Percentiles rank a stretch among this genome's conserved stretches.
phyloP scores from a whole-genome alignment of 2,797 vertebrate genomes.

The Salarias fasciatus region DNA sequence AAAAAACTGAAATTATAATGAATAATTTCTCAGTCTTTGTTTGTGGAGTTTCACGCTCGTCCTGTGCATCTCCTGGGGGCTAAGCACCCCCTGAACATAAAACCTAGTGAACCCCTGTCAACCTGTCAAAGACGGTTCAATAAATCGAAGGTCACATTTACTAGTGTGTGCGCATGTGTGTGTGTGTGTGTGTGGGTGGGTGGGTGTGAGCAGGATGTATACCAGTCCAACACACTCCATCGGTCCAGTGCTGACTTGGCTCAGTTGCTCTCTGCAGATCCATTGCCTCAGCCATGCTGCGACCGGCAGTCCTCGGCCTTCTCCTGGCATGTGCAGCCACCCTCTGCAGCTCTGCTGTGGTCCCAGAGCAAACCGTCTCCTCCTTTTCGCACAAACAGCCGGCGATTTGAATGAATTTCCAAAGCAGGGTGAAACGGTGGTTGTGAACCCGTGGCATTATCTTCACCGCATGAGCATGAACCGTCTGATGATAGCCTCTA shows the following conservation, averaged over 20 bases:
- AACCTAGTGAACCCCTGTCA: too few species aligned
- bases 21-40: too few species aligned
- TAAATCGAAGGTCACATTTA: too few species aligned
- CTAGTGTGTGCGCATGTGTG: too few species aligned
- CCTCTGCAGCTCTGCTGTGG: conserved; percentile 39
- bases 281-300: conserved; percentile 39
- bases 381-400: conserved; percentile 80
- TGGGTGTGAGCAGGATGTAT: neutral
- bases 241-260: neutral
- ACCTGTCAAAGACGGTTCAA: too few species aligned
- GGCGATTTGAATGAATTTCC: conserved; percentile 69
- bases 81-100: too few species aligned
- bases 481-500: conserved; percentile 79
- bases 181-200: too few species aligned
- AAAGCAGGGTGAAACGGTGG: conserved; percentile 49
- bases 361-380: conserved; percentile 71
- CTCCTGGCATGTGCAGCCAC: conserved; percentile 47
- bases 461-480: conserved; percentile 83
- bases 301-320: conserved; percentile 23
- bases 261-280: neutral
- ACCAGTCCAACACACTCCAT: too few species aligned
- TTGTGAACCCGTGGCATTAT: conserved; percentile 84
- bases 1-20: too few species aligned
- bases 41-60: too few species aligned
- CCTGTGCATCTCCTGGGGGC: too few species aligned